Evolutionary conservation across 2,888 invertebrate genomes (phyloP).

Genomic region (Spicauda simplicius): DNA sequence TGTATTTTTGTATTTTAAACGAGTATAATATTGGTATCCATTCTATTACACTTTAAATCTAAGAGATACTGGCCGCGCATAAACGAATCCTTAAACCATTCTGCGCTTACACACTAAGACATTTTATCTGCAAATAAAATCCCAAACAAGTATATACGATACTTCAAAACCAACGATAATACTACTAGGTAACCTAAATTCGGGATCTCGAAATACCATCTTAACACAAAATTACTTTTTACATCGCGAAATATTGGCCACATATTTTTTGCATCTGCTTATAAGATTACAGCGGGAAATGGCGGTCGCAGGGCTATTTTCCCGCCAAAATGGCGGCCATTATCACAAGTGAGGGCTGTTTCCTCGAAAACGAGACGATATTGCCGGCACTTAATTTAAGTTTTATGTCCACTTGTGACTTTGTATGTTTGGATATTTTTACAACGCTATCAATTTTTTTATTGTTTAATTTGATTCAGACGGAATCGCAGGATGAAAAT

Average conservation of each 20-base stretch:
- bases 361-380: constrained; percentile 39
- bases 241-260: constrained; percentile 23
- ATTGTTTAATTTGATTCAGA: background rate
- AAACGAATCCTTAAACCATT: too few relatives aligned
- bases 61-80: too few relatives aligned
- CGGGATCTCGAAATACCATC: background rate
- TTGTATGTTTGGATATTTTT: too few relatives aligned
- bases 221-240: constrained; percentile 18
- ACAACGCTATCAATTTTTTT: background rate
- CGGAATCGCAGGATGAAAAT: too few relatives aligned
- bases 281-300: constrained; percentile 42
- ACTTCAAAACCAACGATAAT: too few relatives aligned
- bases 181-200: background rate
- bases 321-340: constrained; percentile 51
- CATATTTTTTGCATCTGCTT: constrained; percentile 37
- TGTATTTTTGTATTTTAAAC: too few relatives aligned
- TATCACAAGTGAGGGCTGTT: constrained; percentile 42
- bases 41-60: too few relatives aligned
- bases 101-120: too few relatives aligned
- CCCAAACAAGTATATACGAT: too few relatives aligned
- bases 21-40: too few relatives aligned
- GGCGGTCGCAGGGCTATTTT: constrained; percentile 52
- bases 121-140: too few relatives aligned
- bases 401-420: constrained; percentile 32
- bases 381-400: constrained; percentile 38